Conservation (phyloP, 2,113 vertebrate genomes). For the Polypterus senegalus region DNA sequence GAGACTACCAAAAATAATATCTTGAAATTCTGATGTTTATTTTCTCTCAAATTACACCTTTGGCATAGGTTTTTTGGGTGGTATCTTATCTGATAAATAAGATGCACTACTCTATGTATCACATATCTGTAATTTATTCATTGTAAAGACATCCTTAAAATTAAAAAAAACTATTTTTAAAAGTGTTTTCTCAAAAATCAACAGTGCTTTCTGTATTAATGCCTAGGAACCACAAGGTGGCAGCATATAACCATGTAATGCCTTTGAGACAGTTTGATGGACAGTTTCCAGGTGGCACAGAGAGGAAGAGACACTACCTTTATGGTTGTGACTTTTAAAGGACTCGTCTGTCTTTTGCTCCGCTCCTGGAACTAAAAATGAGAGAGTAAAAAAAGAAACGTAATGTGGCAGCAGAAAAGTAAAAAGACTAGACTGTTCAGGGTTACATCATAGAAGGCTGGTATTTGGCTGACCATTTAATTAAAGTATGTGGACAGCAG, state of each 20-base stretch:
- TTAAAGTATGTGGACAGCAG: no score
- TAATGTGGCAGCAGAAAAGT: background rate
- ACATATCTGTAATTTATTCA: background rate
- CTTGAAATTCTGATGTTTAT: no score
- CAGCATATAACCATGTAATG: no score
- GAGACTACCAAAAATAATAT: no score
- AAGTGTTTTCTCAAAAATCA: background rate
- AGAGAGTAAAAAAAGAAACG: background rate
- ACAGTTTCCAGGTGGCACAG: background rate
- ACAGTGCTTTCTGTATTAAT: background rate
- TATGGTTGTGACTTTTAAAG: conserved; percentile 59
- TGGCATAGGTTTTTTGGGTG: no score
- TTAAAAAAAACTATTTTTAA: background rate
- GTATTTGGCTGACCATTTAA: no score
- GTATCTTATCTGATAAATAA: no score
- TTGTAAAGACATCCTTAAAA: background rate
- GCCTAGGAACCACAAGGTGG: no score
- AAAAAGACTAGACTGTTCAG: no score
- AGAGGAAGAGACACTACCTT: conserved; percentile 40
- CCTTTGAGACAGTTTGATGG: no score
- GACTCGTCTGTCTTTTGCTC: conserved; percentile 23
- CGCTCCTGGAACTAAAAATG: background rate
- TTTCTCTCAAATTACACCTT: no score
- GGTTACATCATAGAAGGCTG: no score
- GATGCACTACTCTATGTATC: background rate